Base-by-base conservation (phyloP, 2,113 vertebrate species). In the Oncorhynchus gorbuscha region DNA sequence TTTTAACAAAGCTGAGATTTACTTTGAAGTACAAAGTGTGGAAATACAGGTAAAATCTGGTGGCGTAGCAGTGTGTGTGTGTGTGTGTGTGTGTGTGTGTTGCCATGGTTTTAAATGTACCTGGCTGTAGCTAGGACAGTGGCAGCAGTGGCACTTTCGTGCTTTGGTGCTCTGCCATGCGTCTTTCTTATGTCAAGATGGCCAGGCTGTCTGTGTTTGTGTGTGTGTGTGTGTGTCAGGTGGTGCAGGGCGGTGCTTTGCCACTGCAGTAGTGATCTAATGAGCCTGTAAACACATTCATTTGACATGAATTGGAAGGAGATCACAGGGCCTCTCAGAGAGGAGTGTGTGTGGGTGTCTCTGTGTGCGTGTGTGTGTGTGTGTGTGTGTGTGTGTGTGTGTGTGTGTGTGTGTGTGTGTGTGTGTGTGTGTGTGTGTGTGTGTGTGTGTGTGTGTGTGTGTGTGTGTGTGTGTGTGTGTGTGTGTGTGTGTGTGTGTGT, bases 301-400 rank as follows among this genome's bases (percentile, higher is more conserved):
- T 94, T 94, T 94, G 91, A 94, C 93, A 94, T 91, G 93, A 94
- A 93, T 90, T 94, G 92, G 92, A 92, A 85, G 76, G 89, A 93
- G 93, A 94, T 94, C 93, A 94, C 91, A 94, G 89, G 85, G 79
- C 86, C 83, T 81, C 88, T 90, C 80, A 83, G 79, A 90, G 89
- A 88, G 80, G 84, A 77, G 81, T 69, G 28, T 32, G 55, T 69
- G 51, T 5, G 18, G 69, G 49, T 76, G 49, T 76, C 48, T 75
- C 45, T 68, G 64, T 75, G 45, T 75, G 73, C 77, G 83, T 79
- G 76, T 35, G 6, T 35, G 7, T 6, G 7, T 35, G 35, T 3
- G 64, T 75, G 45, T 75, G 73, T 76, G 80, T 79, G 75, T 35
- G 6, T 32, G n/a, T 51, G 48, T 69, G 26, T 75, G 73, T 75